A percentile compares a stretch with the other conserved stretches of the same genome.
These are phyloP conservation scores for Idaea straminata DNA, from an alignment of 2,888 invertebrate species.

Conservation along the genomic window DNA sequence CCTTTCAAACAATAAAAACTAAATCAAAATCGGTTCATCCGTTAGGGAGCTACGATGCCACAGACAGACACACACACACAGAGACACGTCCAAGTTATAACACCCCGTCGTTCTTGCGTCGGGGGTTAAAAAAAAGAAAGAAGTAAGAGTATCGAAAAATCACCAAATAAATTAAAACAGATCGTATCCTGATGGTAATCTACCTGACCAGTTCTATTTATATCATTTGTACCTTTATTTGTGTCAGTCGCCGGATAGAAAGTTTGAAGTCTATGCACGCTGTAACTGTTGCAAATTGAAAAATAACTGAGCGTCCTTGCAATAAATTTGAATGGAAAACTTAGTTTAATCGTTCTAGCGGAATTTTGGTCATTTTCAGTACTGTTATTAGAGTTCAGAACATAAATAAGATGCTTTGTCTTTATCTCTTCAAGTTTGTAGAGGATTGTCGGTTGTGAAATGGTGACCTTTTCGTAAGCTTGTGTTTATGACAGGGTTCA, in stretches of 20 bases:
- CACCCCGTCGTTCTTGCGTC: too few relatives aligned
- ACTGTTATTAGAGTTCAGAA: conserved; percentile 47
- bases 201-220: too few relatives aligned
- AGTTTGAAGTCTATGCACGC: conserved; percentile 41
- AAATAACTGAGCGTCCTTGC: conserved; percentile 70
- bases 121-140: too few relatives aligned
- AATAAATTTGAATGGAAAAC: conserved; percentile 61
- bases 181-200: too few relatives aligned
- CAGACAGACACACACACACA: too few relatives aligned
- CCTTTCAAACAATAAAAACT: too few relatives aligned
- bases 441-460: conserved; percentile 9
- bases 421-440: background rate
- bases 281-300: conserved; percentile 68
- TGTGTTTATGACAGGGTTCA: background rate
- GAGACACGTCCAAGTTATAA: too few relatives aligned
- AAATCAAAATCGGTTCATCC: too few relatives aligned
- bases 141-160: too few relatives aligned
- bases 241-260: background rate
- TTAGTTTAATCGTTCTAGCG: conserved; percentile 57
- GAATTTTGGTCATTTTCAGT: conserved; percentile 55
- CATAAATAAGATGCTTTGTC: conserved; percentile 43
- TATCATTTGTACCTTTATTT: background rate
- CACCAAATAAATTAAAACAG: too few relatives aligned
- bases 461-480: background rate
- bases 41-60: too few relatives aligned